phyloP scores from a whole-genome alignment of 2,888 invertebrate species.

The Diachrysia chrysitis region DNA sequence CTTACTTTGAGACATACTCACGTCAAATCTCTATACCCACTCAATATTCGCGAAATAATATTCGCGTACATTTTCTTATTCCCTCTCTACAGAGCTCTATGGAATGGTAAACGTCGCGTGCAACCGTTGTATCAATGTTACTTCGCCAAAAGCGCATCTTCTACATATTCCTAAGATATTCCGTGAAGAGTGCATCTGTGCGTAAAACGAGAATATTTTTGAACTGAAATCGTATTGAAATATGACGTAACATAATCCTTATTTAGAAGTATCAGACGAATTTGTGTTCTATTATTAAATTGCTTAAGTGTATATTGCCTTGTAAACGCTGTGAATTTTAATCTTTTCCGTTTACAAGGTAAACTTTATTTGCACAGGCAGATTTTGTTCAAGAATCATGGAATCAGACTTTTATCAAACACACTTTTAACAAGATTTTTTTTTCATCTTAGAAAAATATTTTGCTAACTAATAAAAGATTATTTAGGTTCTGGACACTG shows the following conservation, averaged over 20 bases:
- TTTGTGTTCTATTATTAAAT: background rate
- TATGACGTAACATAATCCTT: background rate
- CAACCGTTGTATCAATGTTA: constrained; percentile 25
- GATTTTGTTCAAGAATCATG: too few species aligned
- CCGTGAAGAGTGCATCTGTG: constrained; percentile 49
- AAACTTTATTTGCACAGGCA: background rate
- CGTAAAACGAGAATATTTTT: constrained; percentile 50
- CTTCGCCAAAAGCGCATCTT: constrained; percentile 19
- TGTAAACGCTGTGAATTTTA: too few species aligned
- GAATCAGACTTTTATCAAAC: too few species aligned
- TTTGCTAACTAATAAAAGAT: too few species aligned
- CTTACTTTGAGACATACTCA: background rate
- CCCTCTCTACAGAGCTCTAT: constrained; percentile 10
- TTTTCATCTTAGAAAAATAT: too few species aligned
- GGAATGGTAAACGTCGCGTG: constrained; percentile 35
- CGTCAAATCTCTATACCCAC: background rate
- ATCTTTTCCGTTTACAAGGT: background rate
- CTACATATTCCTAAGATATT: constrained; percentile 34
- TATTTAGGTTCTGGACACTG: too few species aligned
- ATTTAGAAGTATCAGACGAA: background rate
- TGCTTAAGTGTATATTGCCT: background rate
- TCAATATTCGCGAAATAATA: constrained; percentile 11
- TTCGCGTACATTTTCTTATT: constrained; percentile 23
- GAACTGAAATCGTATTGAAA: background rate
- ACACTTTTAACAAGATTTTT: too few species aligned